Percentiles rank a stretch among this genome's conserved stretches.
phyloP scores from a whole-genome alignment of 2,888 invertebrate species.

The Drosophila multiciliata region DNA sequence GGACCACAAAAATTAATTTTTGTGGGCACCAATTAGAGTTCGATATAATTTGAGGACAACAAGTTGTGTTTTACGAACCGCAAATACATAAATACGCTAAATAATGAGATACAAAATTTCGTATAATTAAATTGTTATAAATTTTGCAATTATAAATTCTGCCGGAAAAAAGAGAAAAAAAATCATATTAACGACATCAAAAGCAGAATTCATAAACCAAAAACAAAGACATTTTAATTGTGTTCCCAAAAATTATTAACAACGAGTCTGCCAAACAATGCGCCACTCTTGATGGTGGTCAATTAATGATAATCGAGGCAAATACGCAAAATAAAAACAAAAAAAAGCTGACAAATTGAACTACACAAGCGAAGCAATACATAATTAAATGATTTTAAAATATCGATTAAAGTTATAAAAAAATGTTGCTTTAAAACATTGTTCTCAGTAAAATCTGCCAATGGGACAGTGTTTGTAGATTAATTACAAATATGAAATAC shows the following conservation, averaged over 20 bases:
- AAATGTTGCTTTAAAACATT: too few relatives aligned
- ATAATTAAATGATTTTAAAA: not conserved
- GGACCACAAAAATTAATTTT: conserved; percentile 45
- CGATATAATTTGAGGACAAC: conserved; percentile 19
- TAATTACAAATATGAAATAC: not conserved
- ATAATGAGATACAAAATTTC: conserved; percentile 14
- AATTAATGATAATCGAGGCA: conserved; percentile 31
- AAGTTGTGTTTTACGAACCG: conserved; percentile 46
- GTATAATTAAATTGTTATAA: conserved; percentile 53
- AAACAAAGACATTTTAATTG: conserved; percentile 55
- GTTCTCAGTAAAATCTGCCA: not conserved
- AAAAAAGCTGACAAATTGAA: conserved; percentile 14
- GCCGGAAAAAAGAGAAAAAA: conserved; percentile 10
- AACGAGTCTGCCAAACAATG: conserved; percentile 39
- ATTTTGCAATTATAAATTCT: conserved; percentile 31
- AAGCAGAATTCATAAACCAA: conserved; percentile 66
- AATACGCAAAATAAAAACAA: conserved; percentile 12
- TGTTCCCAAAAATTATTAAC: conserved; percentile 41
- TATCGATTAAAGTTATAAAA: not conserved
- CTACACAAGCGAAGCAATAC: conserved; percentile 7
- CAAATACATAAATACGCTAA: conserved; percentile 59
- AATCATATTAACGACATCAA: conserved; percentile 44
- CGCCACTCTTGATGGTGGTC: conserved; percentile 32
- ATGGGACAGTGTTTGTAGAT: not conserved
- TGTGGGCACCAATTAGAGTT: conserved; percentile 54